Evolutionary conservation across 2,797 vertebrate species (phyloP).

Genomic region (Phrynocephalus guinanensis): DNA sequence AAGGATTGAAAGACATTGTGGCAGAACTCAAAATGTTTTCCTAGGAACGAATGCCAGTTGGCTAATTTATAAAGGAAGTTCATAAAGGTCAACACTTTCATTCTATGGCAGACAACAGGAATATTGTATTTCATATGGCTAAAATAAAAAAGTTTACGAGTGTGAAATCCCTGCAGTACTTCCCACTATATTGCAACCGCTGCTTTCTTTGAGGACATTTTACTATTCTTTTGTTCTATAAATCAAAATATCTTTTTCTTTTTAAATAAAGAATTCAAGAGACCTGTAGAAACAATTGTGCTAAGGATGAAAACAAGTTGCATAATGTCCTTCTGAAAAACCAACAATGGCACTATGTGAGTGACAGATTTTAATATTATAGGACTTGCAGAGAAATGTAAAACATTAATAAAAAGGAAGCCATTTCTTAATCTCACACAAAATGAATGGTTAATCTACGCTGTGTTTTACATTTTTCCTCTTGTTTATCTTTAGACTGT

Average conservation of each 20-base stretch:
- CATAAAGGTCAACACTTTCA: constrained; percentile 61
- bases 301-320: not conserved
- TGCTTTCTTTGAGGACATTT: not conserved
- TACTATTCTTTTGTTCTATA: constrained; percentile 2
- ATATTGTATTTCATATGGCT: constrained; percentile 59
- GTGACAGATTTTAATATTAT: not conserved
- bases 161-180: constrained; percentile 25
- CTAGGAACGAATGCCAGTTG: constrained; percentile 66
- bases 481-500: no score
- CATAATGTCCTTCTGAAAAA: not conserved
- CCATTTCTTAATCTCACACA: no score
- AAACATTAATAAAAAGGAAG: not conserved
- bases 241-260: not conserved
- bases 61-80: constrained; percentile 65
- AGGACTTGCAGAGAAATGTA: not conserved
- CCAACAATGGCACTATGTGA: not conserved
- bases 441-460: not conserved
- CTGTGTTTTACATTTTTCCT: no score
- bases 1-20: constrained; percentile 61
- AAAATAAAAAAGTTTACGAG: constrained; percentile 48
- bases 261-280: not conserved
- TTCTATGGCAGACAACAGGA: constrained; percentile 55
- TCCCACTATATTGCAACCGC: not conserved
- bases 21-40: constrained; percentile 69
- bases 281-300: not conserved